Evolutionary conservation across 2,113 vertebrate genomes (phyloP), one percentile per base, ranked within the genome.

Genomic region (Paratilapia polleni): DNA sequence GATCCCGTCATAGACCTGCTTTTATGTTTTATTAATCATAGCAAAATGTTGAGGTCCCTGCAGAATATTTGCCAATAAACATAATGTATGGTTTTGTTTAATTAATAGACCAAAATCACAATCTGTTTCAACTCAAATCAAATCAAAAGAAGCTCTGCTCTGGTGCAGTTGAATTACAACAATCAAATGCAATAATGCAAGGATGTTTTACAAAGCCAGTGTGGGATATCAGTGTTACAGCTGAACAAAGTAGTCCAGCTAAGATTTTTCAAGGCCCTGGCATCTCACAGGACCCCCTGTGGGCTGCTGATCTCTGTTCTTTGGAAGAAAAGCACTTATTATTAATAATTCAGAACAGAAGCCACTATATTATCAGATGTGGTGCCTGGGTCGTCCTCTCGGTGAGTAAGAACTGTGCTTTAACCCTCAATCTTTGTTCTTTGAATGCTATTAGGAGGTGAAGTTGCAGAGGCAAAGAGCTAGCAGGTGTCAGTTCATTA

Each of bases 291-390:
- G 82, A 78, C 73, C 83, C 78, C 83, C 86, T 75, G 64, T 62
- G 41, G 87, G 80, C 47, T 59, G 11, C 87, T 78, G 84, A 91
- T 85, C 77, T 74, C 61, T 43, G 77, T 86, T 93, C 88, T 90
- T 88, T 81, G 70, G 73, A 82, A 81, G 79, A 78, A 87, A 86
- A 90, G 77, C 82, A 79, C 81, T 91, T 73, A 83, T 87, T 86
- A 88, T 94, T 84, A 94, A 92, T 94, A 91, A 93, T 94, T 93
- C 90, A 94, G 76, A 78, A 52, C 81, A 57, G 43, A 62, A 88
- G 64, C 54, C 78, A 66, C 84, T 92, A 91, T 84, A 88, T 87
- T 89, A 88, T 85, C 80, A 74, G 84, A 89, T 60, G 81, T 52
- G 59, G 64, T 49, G 47, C 78, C 87, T 80, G 26, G 68, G 54